These are phyloP conservation scores for Penaeus chinensis DNA, from an alignment of 1,140 invertebrate genomes.

Conservation along the genomic window DNA sequence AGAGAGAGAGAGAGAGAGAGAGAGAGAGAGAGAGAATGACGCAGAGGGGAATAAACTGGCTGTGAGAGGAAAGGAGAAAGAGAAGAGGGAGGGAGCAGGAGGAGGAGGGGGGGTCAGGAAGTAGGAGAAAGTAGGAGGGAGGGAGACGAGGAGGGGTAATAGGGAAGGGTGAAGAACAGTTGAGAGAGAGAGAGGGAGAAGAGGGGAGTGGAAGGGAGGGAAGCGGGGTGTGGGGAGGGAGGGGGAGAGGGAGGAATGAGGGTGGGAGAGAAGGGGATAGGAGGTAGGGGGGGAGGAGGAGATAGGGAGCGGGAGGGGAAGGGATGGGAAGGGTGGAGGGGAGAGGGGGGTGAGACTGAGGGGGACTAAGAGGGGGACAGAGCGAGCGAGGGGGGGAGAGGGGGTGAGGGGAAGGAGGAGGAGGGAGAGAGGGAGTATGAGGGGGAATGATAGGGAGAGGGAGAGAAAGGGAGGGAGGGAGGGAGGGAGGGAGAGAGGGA, in stretches of 20 bases:
- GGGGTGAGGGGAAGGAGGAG: background rate
- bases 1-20: background rate
- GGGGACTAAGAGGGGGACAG: background rate
- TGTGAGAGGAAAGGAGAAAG: background rate
- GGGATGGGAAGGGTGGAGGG: background rate
- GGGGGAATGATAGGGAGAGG: too few species aligned
- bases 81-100: background rate
- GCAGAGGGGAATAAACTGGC: background rate
- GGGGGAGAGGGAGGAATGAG: too few species aligned
- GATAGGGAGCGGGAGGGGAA: background rate
- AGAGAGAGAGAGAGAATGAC: background rate
- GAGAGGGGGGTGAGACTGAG: too few species aligned
- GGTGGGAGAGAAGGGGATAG: background rate
- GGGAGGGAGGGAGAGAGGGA: too few species aligned
- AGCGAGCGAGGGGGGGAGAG: background rate
- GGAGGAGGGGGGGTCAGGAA: too few species aligned
- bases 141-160: too few species aligned
- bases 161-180: background rate
- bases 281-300: too few species aligned
- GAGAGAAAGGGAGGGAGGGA: too few species aligned
- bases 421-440: background rate
- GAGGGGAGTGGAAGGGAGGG: background rate
- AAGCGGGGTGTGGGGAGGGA: background rate
- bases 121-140: background rate
- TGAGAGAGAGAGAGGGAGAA: background rate